A percentile compares a stretch with the other conserved stretches of the same genome.
phyloP scores from a whole-genome alignment of 2,888 invertebrate genomes.

The Acanthoscelides obtectus region DNA sequence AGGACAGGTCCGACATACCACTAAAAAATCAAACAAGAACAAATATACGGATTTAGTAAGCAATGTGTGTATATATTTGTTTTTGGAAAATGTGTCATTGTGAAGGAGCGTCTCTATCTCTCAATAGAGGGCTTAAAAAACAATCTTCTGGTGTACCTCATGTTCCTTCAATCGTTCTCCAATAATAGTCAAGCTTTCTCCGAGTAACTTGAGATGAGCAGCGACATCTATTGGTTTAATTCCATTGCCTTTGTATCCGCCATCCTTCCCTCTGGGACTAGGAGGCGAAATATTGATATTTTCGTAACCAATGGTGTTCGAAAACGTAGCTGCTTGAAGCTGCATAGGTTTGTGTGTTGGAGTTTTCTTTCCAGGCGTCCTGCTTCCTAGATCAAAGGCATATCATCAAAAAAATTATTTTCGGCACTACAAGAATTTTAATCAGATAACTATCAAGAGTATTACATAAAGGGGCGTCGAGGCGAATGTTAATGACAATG shows the following conservation, averaged over 20 bases:
- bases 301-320: constrained; percentile 16
- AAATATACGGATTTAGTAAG: no score
- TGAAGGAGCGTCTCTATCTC: no score
- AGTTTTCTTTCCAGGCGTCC: background rate
- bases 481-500: no score
- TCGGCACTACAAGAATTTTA: no score
- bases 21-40: no score
- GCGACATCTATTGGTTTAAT: constrained; percentile 86
- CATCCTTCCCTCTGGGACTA: constrained; percentile 42
- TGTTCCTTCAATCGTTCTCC: constrained; percentile 91
- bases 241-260: constrained; percentile 59
- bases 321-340: background rate
- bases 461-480: no score
- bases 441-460: no score
- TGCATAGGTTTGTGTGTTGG: background rate
- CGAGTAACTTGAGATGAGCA: constrained; percentile 85
- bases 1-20: no score
- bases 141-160: constrained; percentile 69
- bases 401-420: no score
- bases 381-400: constrained; percentile 3
- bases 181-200: constrained; percentile 90
- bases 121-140: no score
- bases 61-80: no score
- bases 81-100: no score
- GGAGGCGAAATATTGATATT: constrained; percentile 40